Conservation (phyloP, 2,888 invertebrate genomes). For the Cryptosula pallasiana region DNA sequence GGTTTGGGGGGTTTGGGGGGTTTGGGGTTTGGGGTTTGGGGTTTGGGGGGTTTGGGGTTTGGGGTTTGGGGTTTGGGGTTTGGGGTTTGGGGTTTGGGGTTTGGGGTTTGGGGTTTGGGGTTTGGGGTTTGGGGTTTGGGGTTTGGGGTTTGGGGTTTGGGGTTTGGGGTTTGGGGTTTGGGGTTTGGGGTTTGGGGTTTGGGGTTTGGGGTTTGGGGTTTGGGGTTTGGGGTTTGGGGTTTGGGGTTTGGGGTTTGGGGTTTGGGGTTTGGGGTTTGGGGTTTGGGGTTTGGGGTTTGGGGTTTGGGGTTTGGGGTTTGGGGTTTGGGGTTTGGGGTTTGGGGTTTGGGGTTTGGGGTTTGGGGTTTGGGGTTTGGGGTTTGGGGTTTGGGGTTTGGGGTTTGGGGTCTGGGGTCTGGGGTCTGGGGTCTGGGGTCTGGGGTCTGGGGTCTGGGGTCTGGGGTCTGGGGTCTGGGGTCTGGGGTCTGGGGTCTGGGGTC, state of each 20-base stretch:
- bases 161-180: not conserved
- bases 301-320: not conserved
- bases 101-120: not conserved
- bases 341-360: not conserved
- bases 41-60: not conserved
- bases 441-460: not conserved
- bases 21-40: not conserved
- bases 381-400: not conserved
- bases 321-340: not conserved
- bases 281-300: not conserved
- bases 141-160: not conserved
- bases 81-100: not conserved
- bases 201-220: not conserved
- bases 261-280: not conserved
- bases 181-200: not conserved
- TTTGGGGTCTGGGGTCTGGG: not conserved
- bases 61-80: not conserved
- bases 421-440: not conserved
- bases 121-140: not conserved
- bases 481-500: not conserved
- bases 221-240: not conserved
- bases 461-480: not conserved
- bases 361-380: not conserved
- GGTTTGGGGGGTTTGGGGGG: not conserved
- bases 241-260: not conserved